Evolutionary conservation across 2,113 vertebrate species (phyloP).

Genomic region (Mobula hypostoma): DNA sequence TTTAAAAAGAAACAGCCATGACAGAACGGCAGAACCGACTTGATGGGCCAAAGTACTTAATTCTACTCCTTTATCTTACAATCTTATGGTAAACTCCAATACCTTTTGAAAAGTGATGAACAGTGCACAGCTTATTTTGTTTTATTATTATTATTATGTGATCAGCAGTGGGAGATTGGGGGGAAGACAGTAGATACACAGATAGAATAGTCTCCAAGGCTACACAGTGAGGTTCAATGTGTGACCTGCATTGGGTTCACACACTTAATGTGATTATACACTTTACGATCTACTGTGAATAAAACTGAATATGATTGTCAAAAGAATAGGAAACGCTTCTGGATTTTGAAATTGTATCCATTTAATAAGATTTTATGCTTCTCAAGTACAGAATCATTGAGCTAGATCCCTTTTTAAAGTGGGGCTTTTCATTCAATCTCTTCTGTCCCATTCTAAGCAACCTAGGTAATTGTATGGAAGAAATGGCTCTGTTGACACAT

Average conservation of each 20-base stretch:
- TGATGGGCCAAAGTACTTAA: too few relatives aligned
- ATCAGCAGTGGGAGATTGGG: background rate
- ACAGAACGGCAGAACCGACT: too few relatives aligned
- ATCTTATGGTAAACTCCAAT: background rate
- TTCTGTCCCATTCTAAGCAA: background rate
- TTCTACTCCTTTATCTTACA: too few relatives aligned
- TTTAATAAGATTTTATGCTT: slow-evolving; percentile 20
- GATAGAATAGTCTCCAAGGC: background rate
- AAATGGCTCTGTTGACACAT: too few relatives aligned
- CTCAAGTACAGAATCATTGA: slow-evolving; percentile 16
- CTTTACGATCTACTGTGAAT: background rate
- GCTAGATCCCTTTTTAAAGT: background rate
- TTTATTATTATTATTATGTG: background rate
- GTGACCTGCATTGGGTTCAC: background rate
- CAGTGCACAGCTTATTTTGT: too few relatives aligned
- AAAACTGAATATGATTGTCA: slow-evolving; percentile 7
- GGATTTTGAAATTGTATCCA: slow-evolving; percentile 16
- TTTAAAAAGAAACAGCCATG: too few relatives aligned
- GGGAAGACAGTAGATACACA: background rate
- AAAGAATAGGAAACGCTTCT: slow-evolving; percentile 27
- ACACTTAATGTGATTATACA: slow-evolving; percentile 29
- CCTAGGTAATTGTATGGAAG: background rate
- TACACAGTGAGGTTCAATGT: background rate
- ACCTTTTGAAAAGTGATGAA: background rate
- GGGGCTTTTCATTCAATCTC: background rate